Conservation (phyloP, 2,113 vertebrate species). For the Propithecus coquereli region DNA sequence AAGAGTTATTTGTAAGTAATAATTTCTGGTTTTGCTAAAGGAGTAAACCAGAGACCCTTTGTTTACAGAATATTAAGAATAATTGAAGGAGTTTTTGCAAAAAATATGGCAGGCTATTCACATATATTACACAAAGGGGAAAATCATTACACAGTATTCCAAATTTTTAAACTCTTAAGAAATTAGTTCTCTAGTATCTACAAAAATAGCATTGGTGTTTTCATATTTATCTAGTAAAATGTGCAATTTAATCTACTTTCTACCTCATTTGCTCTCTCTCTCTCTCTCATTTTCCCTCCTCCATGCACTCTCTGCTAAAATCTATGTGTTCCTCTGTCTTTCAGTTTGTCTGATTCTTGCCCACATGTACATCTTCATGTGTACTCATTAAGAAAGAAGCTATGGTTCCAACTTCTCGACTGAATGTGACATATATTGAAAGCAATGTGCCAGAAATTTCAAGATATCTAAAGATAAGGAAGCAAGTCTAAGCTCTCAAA, state of each 20-base stretch:
- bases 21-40: background rate
- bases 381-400: background rate
- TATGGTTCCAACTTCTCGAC: background rate
- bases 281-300: background rate
- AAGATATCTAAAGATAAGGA: background rate
- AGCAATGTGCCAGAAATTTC: background rate
- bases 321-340: background rate
- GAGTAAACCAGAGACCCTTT: background rate
- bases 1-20: background rate
- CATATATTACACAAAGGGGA: background rate
- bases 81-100: background rate
- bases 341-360: background rate
- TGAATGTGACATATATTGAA: background rate
- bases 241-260: background rate
- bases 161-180: background rate
- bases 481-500: background rate
- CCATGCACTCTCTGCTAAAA: background rate
- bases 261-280: background rate
- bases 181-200: background rate
- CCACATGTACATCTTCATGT: background rate
- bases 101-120: background rate
- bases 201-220: background rate
- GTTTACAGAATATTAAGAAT: background rate
- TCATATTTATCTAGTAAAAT: background rate
- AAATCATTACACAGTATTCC: fast-evolving